Conservation (phyloP, 2,797 vertebrate genomes). For the Somateria mollissima region DNA sequence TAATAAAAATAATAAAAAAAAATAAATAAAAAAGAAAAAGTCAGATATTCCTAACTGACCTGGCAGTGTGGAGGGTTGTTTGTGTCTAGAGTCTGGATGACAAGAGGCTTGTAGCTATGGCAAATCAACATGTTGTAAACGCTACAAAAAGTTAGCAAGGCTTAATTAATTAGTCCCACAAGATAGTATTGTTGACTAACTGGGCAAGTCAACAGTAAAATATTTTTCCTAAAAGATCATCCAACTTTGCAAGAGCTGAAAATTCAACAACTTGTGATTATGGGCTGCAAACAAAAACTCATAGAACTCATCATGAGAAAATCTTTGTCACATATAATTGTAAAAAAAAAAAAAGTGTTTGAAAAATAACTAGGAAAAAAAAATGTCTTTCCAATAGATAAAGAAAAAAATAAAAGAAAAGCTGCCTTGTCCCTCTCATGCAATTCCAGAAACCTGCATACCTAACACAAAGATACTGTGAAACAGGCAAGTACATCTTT, state of each 20-base stretch:
- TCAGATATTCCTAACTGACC: background rate
- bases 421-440: background rate
- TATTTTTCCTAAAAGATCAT: slow-evolving; percentile 14
- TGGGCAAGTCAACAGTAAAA: background rate
- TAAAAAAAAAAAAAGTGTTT: background rate
- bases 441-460: background rate
- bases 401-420: background rate
- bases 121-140: slow-evolving; percentile 9
- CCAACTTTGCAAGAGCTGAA: background rate
- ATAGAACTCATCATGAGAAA: background rate
- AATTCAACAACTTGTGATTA: background rate
- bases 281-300: background rate
- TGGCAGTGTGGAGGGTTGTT: background rate
- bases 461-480: background rate
- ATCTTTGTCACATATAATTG: background rate
- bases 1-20: background rate
- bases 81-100: background rate
- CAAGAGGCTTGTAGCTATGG: background rate
- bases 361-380: background rate
- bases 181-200: background rate
- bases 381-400: background rate
- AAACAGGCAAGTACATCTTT: background rate
- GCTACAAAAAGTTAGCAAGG: background rate
- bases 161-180: background rate
- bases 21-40: too few relatives aligned